phyloP scores from a whole-genome alignment of 2,888 invertebrate species.

The Oscheius sp. region DNA sequence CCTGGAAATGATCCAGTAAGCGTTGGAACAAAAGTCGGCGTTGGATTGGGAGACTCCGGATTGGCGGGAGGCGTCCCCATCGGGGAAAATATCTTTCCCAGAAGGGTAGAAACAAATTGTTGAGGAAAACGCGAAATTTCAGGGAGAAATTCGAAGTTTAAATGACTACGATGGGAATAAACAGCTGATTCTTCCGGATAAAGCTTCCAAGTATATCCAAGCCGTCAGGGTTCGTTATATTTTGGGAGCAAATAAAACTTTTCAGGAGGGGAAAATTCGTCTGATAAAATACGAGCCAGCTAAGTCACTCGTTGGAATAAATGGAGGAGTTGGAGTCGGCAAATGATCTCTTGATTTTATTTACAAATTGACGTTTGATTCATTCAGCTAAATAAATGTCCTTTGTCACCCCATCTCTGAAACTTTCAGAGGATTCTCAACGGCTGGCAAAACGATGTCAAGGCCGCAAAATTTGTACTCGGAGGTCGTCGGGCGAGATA shows the following conservation, averaged over 20 bases:
- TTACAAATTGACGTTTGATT: no score
- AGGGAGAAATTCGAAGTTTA: constrained; percentile 55
- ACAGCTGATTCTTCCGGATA: constrained; percentile 53
- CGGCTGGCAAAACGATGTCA: no score
- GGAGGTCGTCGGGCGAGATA: no score
- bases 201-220: constrained; percentile 44
- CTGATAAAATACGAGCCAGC: constrained; percentile 38
- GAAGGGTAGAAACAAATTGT: no score
- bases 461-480: no score
- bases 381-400: no score
- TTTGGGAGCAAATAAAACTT: background rate
- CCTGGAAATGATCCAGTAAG: constrained; percentile 58
- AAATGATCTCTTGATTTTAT: constrained; percentile 15
- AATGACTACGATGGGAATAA: constrained; percentile 62
- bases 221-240: constrained; percentile 30
- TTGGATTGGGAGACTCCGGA: constrained; percentile 55
- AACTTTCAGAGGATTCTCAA: no score
- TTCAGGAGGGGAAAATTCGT: constrained; percentile 44
- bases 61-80: constrained; percentile 54
- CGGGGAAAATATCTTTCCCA: constrained; percentile 44
- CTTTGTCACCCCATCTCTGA: no score
- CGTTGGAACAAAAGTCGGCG: constrained; percentile 50
- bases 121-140: constrained; percentile 28
- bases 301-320: constrained; percentile 43
- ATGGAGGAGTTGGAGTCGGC: constrained; percentile 47